Evolutionary conservation across 2,888 invertebrate genomes (phyloP).

Genomic region (Panorpa germanica): DNA sequence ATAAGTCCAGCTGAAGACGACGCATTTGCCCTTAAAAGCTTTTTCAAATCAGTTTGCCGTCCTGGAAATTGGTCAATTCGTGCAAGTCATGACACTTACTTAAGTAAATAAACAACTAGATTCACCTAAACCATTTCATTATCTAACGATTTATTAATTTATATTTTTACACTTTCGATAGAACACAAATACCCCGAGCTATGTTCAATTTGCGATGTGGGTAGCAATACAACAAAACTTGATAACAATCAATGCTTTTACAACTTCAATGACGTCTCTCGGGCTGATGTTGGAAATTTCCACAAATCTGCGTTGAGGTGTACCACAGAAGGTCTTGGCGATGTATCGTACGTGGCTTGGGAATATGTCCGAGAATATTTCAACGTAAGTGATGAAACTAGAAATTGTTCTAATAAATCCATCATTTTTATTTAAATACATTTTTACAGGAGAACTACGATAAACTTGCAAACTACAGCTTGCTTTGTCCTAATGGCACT

Average conservation of each 20-base stretch:
- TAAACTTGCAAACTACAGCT: conserved; percentile 15
- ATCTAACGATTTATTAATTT: conserved; percentile 4
- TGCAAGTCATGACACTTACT: conserved; percentile 25
- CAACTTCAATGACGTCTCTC: too few relatives aligned
- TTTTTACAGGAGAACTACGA: too few relatives aligned
- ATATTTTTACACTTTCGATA: conserved; percentile 17
- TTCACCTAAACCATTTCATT: conserved; percentile 7
- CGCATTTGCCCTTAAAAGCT: conserved; percentile 33
- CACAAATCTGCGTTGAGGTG: conserved; percentile 33
- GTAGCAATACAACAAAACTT: too few relatives aligned
- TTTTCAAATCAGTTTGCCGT: conserved; percentile 51
- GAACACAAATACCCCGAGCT: conserved; percentile 32
- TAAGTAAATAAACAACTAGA: conserved; percentile 37
- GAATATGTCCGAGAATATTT: conserved; percentile 21
- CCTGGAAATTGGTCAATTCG: conserved; percentile 50
- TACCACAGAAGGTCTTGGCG: conserved; percentile 27
- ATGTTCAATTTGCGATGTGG: conserved; percentile 36
- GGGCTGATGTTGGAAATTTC: conserved; percentile 24
- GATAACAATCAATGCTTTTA: too few relatives aligned
- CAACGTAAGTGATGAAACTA: conserved; percentile 16
- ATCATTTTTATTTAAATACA: neutral
- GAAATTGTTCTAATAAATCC: neutral
- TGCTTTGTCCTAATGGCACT: conserved; percentile 20
- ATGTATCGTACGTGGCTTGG: conserved; percentile 32
- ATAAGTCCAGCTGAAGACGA: conserved; percentile 37